Percentiles rank a stretch among this genome's conserved stretches.
Conservation (phyloP, 35 echinoderm and acorn worm genomes). For the Heliocidaris erythrogramma region DNA sequence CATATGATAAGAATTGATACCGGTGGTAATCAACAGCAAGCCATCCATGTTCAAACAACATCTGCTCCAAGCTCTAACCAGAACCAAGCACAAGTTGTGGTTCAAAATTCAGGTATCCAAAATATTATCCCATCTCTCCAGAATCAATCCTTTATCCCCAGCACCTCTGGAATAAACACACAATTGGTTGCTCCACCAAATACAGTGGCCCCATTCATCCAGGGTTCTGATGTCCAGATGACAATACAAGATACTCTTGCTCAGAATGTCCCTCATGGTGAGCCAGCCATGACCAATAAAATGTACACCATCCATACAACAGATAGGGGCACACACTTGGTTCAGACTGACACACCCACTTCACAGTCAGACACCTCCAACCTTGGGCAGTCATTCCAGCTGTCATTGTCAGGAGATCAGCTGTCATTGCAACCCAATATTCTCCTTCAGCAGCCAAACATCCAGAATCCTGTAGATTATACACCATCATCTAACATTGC, state of each 20-base stretch:
- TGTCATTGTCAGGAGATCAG: slow-evolving; percentile 55
- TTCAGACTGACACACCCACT: slow-evolving; percentile 22
- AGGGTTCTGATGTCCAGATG: slow-evolving; percentile 26
- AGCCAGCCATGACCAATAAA: not conserved
- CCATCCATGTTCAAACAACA: slow-evolving; percentile 39
- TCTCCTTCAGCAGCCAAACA: slow-evolving; percentile 54
- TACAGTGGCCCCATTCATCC: slow-evolving; percentile 27
- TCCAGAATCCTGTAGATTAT: slow-evolving; percentile 22
- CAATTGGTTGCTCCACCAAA: not conserved
- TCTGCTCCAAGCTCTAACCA: not conserved
- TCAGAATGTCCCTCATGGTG: not conserved
- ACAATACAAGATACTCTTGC: slow-evolving; percentile 8
- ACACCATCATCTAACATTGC: not conserved
- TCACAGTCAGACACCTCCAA: slow-evolving; percentile 47
- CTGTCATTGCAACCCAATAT: slow-evolving; percentile 57
- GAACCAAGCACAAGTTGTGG: not conserved
- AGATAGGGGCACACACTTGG: not conserved
- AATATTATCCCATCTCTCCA: slow-evolving; percentile 15
- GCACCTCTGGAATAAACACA: not conserved
- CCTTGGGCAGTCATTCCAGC: slow-evolving; percentile 47
- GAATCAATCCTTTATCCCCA: slow-evolving; percentile 25
- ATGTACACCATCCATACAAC: slow-evolving; percentile 28
- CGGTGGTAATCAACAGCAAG: slow-evolving; percentile 45
- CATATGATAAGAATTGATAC: slow-evolving; percentile 57
- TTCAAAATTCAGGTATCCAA: slow-evolving; percentile 35